Conservation (phyloP, 2,113 vertebrate species). For the Nycticryphes semicollaris region DNA sequence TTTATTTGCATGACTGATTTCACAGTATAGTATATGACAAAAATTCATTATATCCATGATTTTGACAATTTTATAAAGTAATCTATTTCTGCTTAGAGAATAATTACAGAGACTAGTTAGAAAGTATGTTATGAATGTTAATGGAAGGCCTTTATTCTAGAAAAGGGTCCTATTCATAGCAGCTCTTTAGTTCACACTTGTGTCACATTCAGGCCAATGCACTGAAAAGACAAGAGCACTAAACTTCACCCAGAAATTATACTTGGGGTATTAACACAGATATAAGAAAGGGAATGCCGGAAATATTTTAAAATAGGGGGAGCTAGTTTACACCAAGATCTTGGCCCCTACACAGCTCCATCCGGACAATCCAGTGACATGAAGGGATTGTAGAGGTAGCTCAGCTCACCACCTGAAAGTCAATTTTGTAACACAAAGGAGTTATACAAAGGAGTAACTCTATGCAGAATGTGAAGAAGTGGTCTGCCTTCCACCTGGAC, state of each 20-base stretch:
- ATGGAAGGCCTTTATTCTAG: neutral
- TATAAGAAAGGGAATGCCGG: neutral
- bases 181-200: neutral
- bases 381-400: neutral
- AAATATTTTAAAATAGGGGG: neutral
- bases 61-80: neutral
- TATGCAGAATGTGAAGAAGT: neutral
- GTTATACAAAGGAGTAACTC: neutral
- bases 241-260: neutral
- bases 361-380: neutral
- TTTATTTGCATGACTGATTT: neutral
- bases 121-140: neutral
- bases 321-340: neutral
- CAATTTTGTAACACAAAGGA: neutral
- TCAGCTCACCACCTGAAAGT: neutral
- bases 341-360: neutral
- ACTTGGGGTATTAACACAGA: neutral
- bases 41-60: neutral
- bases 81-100: neutral
- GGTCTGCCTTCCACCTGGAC: neutral
- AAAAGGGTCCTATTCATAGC: neutral
- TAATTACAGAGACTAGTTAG: neutral
- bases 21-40: neutral
- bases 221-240: neutral
- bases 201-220: neutral